Evolutionary conservation across 1,140 invertebrate species (phyloP).

Genomic region (Amphibalanus amphitrite): DNA sequence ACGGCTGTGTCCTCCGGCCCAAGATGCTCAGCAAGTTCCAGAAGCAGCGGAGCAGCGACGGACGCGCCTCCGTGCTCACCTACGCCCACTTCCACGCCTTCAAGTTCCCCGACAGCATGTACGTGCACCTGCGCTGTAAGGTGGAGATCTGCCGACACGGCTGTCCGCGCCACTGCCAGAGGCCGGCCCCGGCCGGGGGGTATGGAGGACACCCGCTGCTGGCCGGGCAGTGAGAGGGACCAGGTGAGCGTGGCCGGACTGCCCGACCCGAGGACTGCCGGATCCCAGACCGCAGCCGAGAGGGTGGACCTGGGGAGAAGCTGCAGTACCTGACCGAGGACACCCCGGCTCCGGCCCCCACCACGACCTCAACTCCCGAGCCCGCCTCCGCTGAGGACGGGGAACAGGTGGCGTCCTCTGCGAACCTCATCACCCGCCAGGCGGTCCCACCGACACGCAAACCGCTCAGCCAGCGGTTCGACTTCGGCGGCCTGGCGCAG

Average conservation of each 20-base stretch:
- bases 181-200: constrained; percentile 29
- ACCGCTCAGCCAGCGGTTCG: no score
- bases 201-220: no score
- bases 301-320: constrained; percentile 11
- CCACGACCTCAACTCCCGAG: no score
- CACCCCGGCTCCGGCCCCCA: neutral
- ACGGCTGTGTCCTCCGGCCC: constrained; percentile 78
- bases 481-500: no score
- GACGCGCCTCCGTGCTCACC: constrained; percentile 74
- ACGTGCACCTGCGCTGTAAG: constrained; percentile 85
- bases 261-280: no score
- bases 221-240: no score
- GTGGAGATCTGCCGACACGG: constrained; percentile 78
- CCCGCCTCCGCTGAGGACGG: no score
- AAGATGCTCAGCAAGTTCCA: constrained; percentile 66
- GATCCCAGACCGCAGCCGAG: no score
- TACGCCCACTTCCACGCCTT: constrained; percentile 92
- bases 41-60: constrained; percentile 39
- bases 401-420: no score
- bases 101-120: constrained; percentile 85
- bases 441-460: no score
- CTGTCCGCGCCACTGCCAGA: constrained; percentile 61
- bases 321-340: constrained; percentile 9
- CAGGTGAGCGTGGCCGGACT: no score
- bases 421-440: no score